Evolutionary conservation across 2,888 invertebrate species (phyloP).

Genomic region (Hermodice carunculata): DNA sequence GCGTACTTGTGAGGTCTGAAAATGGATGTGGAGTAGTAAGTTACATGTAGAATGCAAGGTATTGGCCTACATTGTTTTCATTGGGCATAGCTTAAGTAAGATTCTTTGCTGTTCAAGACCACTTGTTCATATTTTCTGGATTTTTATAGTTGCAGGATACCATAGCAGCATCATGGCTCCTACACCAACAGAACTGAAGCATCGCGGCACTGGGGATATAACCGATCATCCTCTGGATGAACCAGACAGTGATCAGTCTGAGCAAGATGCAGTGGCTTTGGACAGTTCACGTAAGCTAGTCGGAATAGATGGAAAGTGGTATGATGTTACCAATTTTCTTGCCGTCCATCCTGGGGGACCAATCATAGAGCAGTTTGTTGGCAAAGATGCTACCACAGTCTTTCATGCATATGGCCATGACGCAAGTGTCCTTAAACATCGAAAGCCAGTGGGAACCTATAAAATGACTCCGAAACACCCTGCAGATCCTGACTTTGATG

Average conservation of each 20-base stretch:
- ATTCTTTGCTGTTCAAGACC: no score
- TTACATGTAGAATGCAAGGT: no score
- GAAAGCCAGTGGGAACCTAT: constrained; percentile 31
- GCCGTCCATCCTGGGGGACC: constrained; percentile 26
- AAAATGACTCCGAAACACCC: constrained; percentile 16
- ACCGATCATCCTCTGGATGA: no score
- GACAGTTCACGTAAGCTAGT: constrained; percentile 1
- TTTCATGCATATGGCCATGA: constrained; percentile 28
- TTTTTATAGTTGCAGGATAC: no score
- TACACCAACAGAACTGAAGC: not conserved
- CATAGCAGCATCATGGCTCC: no score
- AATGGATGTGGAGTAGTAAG: no score
- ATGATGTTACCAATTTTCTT: constrained; percentile 24
- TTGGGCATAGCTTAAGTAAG: no score
- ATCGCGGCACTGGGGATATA: not conserved
- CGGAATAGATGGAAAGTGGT: constrained; percentile 26
- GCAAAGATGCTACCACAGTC: constrained; percentile 20
- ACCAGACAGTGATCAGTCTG: no score
- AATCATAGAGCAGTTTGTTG: constrained; percentile 27
- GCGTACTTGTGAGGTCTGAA: no score
- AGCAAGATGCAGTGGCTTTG: not conserved
- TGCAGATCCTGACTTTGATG: constrained; percentile 30
- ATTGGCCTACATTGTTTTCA: no score
- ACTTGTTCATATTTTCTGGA: no score
- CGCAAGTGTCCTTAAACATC: constrained; percentile 23